Evolutionary conservation across 2,113 vertebrate genomes (phyloP), one percentile per base, ranked within the genome.

Genomic region (Sebastes schlegelii): DNA sequence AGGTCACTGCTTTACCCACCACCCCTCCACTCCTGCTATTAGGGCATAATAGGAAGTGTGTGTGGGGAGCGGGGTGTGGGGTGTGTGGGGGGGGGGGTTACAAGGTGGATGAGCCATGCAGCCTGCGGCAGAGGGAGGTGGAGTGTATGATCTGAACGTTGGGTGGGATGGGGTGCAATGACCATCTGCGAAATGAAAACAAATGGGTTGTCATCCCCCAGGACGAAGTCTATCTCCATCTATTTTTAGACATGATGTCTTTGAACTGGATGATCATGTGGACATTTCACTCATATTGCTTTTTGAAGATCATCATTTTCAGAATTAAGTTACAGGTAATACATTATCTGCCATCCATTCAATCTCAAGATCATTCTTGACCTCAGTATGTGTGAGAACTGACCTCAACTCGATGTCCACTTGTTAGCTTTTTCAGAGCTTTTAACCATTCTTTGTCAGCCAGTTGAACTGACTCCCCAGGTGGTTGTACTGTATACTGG

Each of bases 131-230:
- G 34, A 58, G 57, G 16, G 80, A 85, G 87, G 57, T 68, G 80
- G 74, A 81, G 65, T 68, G 43, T 82, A 52, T 87, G 88, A 92
- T 92, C 88, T 93, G 74, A 79, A 66, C 1, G 60, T 60, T 60
- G 74, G 74, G 55, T 74, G 73, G 48, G 72, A 54, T 9, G 6
- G 78, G 77, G 74, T 82, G 5, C 82, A 72, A 64, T 84, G 84
- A 80, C 75, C 89, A 88, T 91, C 72, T 89, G 70, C 91, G 92
- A 92, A 94, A 95, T 95, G 94, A 95, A 94, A 95, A 95, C 89
- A 93, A 94, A 95, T 95, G 93, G 90, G 82, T 83, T 94, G 90
- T 93, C 91, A 92, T 89, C 72, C 86, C 85, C 88, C 83, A 72
- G 80, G 90, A 93, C 89, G 91, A 94, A 92, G 94, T 91, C 87